Percentiles rank a stretch among this genome's conserved stretches.
Evolutionary conservation across 2,888 invertebrate genomes (phyloP).

Genomic region (Eulithis prunata): DNA sequence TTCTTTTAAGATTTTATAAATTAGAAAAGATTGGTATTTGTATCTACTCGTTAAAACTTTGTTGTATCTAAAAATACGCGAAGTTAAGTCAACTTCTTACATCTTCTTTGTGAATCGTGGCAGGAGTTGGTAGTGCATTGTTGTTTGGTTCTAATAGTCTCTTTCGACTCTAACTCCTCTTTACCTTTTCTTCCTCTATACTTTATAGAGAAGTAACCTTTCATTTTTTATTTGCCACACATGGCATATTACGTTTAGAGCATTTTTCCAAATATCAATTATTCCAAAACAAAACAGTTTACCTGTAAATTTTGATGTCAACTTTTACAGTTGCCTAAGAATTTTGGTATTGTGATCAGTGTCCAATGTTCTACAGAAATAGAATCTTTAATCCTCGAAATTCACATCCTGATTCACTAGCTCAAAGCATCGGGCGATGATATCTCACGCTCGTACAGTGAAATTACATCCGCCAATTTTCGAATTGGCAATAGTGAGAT

Average conservation of each 20-base stretch:
- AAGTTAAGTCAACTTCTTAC: constrained; percentile 30
- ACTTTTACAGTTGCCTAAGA: too few species aligned
- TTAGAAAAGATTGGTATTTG: too few species aligned
- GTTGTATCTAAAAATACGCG: constrained; percentile 19
- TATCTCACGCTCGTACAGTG: constrained; percentile 16
- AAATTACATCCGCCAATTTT: constrained; percentile 57
- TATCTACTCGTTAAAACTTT: constrained; percentile 1
- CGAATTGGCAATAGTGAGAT: constrained; percentile 47
- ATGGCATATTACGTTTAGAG: too few species aligned
- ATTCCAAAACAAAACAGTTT: too few species aligned
- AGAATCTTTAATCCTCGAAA: not conserved
- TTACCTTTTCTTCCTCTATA: too few species aligned
- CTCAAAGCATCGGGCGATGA: constrained; percentile 3
- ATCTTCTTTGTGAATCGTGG: constrained; percentile 22
- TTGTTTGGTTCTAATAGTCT: not conserved
- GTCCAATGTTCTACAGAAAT: not conserved
- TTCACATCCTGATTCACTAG: not conserved
- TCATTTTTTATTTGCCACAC: too few species aligned
- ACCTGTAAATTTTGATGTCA: too few species aligned
- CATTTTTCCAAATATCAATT: too few species aligned
- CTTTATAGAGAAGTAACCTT: too few species aligned
- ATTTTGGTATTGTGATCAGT: too few species aligned
- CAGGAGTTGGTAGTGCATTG: not conserved
- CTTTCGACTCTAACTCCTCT: too few species aligned
- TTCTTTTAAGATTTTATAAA: too few species aligned